phyloP scores from a whole-genome alignment of 2,113 vertebrate genomes.

The Toxostoma redivivum region DNA sequence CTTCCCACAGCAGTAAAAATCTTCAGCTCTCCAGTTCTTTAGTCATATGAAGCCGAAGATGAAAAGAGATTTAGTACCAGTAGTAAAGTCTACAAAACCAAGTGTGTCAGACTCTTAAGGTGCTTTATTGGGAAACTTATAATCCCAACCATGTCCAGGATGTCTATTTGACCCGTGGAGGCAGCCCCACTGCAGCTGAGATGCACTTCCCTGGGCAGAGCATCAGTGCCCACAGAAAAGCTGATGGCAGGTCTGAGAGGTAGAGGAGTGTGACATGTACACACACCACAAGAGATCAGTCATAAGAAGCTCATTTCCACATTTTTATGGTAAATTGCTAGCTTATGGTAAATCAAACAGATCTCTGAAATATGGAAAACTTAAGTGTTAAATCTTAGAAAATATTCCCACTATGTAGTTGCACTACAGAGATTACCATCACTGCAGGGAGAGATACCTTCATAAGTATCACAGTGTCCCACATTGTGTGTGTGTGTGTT shows the following conservation, averaged over 20 bases:
- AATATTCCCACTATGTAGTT: not conserved
- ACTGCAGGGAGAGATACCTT: not conserved
- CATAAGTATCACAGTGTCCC: not conserved
- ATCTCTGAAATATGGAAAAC: not conserved
- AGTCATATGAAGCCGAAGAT: not conserved
- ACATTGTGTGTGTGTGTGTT: not conserved
- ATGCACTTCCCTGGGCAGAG: rapidly evolving
- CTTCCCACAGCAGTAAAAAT: not conserved
- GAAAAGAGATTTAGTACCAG: not conserved
- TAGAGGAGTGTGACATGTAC: not conserved
- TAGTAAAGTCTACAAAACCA: not conserved
- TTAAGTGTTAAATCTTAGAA: not conserved
- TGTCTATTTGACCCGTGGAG: rapidly evolving
- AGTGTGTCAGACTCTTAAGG: not conserved
- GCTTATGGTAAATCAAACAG: not conserved
- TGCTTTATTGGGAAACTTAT: not conserved
- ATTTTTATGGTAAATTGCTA: not conserved
- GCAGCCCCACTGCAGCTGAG: not conserved
- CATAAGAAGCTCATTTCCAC: not conserved
- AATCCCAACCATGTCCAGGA: not conserved
- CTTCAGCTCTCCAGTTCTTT: not conserved
- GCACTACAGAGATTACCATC: not conserved
- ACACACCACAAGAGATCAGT: not conserved
- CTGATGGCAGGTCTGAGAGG: not conserved
- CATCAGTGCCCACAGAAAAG: not conserved